Evolutionary conservation across 53 echinoderm and acorn worm genomes (phyloP), one percentile per base, ranked within the genome.

Genomic region (Astropecten irregularis): DNA sequence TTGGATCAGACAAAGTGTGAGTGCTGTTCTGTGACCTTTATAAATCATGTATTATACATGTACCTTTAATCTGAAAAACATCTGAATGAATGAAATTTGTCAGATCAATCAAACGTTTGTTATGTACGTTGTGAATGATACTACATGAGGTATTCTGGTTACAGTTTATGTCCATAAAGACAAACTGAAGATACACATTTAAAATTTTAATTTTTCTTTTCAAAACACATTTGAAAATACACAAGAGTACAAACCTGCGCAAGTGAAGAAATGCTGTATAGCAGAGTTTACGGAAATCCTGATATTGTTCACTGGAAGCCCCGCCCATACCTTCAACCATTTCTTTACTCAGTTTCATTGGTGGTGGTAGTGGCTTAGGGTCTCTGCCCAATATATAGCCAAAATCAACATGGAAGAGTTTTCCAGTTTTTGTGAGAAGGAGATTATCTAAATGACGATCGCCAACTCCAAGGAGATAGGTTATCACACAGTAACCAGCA

Each of bases 321-420:
- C 99, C 99, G 10, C 99, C 99, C 99, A 99, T 99, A 37, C 93
- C 96, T 27, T 99, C 99, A 74, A 94, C 85, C 93, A 94, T 92
- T 66, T 99, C 99, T 47, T 92, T 93, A 48, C 96, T 96, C 39
- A 96, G 86, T 60, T 99, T 93, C 94, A 94, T 95, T 47, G 99
- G 92, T 29, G 99, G 94, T 10, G 99, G 92, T 20, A 99, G 71
- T 2, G 99, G 92, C 66, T 99, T 94, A 68, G 99, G 95, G 66
- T 93, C 92, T 29, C 97, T 88, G 0, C 99, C 99, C 36, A 99
- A 81, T 32, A 95, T 99, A 86, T 97, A 97, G 10, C 94, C 99
- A 86, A 99, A 99, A 86, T 99, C 99, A 0, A 99, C 92, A 58
- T 99, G 99, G 73, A 99, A 99, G 57, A 99, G 95, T 56, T 99